Evolutionary conservation across 92 coral and sea anemone species (phyloP).

Genomic region (Zoanthus solanderi): DNA sequence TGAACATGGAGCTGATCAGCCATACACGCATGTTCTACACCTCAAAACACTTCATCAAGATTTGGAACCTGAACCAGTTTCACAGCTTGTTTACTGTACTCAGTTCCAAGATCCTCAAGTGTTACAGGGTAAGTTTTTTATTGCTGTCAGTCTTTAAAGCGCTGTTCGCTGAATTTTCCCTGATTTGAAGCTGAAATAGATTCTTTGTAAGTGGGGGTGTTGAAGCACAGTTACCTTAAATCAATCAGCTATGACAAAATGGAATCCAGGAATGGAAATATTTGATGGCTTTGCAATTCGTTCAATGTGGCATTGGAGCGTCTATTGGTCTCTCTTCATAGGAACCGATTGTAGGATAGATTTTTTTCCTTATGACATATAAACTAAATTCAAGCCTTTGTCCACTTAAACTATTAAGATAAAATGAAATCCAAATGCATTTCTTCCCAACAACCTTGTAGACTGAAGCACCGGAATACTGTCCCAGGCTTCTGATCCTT

Average conservation of each 20-base stretch:
- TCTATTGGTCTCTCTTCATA: no score
- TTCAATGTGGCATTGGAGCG: no score
- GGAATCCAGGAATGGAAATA: no score
- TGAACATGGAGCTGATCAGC: slow-evolving; percentile 84
- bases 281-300: no score
- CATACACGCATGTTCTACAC: slow-evolving; percentile 74
- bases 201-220: neutral
- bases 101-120: slow-evolving; percentile 78
- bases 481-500: slow-evolving; percentile 81
- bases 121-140: slow-evolving; percentile 25
- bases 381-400: no score
- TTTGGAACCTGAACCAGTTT: slow-evolving; percentile 90
- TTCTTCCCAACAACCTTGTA: slow-evolving; percentile 42
- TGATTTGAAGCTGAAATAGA: neutral
- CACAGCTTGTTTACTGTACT: slow-evolving; percentile 89
- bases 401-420: neutral
- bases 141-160: neutral
- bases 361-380: no score
- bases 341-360: no score
- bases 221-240: no score
- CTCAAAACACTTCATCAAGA: slow-evolving; percentile 82
- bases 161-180: neutral
- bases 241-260: no score
- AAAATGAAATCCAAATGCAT: neutral
- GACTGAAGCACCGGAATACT: slow-evolving; percentile 82